Percentiles rank a stretch among this genome's conserved stretches.
These are phyloP conservation scores for Chamaetylas fuelleborni DNA, from an alignment of 2,113 vertebrate genomes.

Conservation along the genomic window DNA sequence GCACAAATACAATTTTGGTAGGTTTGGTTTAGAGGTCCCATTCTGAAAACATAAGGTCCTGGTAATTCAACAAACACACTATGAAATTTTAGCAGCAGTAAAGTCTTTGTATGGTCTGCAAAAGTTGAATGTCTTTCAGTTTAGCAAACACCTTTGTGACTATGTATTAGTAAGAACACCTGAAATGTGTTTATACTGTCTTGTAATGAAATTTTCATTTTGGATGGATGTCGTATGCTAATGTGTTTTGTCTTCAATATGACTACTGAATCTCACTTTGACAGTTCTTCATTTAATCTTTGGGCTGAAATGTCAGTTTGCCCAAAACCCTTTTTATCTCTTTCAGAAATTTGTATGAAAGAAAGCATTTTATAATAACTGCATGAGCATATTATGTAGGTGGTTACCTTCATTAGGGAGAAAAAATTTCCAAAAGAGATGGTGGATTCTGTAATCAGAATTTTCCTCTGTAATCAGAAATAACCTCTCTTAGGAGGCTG, in stretches of 20 bases:
- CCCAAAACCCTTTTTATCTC: accelerated
- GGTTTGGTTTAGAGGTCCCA: not conserved
- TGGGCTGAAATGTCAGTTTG: not conserved
- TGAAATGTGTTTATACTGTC: not conserved
- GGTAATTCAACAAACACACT: not conserved
- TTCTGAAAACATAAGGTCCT: not conserved
- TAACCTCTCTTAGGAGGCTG: not conserved
- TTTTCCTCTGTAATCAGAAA: not conserved
- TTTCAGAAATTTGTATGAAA: not conserved
- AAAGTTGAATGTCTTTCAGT: not conserved
- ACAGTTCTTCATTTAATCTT: not conserved
- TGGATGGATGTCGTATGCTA: not conserved
- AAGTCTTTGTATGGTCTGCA: not conserved
- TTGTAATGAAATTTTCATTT: not conserved
- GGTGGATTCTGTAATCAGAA: not conserved
- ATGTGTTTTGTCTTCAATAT: not conserved
- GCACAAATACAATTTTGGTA: not conserved
- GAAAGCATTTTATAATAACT: not conserved
- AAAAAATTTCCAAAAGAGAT: not conserved
- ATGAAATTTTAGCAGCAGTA: not conserved
- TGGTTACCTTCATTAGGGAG: not conserved
- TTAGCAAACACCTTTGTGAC: not conserved
- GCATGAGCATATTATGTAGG: not conserved
- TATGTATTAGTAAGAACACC: not conserved
- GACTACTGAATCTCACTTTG: not conserved